These are phyloP conservation scores for Rostratula benghalensis DNA, from an alignment of 2,113 vertebrate genomes.

Conservation along the genomic window DNA sequence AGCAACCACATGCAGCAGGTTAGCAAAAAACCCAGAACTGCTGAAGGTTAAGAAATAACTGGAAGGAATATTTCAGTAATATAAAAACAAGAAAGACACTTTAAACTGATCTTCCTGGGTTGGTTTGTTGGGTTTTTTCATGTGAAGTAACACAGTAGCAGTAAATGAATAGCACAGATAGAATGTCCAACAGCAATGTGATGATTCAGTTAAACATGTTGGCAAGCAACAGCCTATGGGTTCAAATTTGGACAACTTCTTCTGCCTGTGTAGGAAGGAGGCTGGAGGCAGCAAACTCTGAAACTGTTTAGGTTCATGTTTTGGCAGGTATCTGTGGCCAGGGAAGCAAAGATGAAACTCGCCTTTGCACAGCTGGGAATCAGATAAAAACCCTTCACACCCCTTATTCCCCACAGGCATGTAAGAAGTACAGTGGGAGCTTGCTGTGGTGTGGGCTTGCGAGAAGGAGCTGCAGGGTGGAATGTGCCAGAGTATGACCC, in stretches of 20 bases:
- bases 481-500: not conserved
- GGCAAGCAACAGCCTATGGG: not conserved
- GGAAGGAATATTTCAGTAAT: not conserved
- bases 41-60: constrained; percentile 17
- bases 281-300: not conserved
- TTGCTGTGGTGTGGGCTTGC: not conserved
- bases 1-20: not conserved
- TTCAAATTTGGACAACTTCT: not conserved
- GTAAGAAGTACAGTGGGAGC: not conserved
- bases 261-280: not conserved
- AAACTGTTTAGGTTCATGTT: not conserved
- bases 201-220: not conserved
- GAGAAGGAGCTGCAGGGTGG: not conserved
- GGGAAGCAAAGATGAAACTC: not conserved
- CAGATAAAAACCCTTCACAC: not conserved
- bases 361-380: not conserved
- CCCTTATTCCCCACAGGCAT: fast-evolving
- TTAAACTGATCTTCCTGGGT: not conserved
- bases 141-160: not conserved
- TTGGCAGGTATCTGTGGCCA: not conserved
- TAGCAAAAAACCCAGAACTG: not conserved
- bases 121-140: not conserved
- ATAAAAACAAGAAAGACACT: not conserved
- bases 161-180: not conserved
- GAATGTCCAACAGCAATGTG: not conserved